Evolutionary conservation across 1,140 invertebrate genomes (phyloP).

Genomic region (Leptopilina boulardi): DNA sequence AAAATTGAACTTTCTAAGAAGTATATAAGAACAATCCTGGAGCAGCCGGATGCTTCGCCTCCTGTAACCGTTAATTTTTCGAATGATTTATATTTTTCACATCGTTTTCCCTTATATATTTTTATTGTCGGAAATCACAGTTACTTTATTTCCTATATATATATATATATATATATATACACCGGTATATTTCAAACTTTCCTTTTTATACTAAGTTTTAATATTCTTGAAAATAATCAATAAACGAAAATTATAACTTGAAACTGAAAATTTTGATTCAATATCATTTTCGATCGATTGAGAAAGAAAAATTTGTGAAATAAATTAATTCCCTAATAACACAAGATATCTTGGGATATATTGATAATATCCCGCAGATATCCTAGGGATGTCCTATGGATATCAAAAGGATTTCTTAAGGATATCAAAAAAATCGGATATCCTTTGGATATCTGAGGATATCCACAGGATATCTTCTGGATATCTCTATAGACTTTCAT

Average conservation of each 20-base stretch:
- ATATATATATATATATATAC: not conserved
- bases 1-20: constrained; percentile 10
- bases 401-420: too few relatives aligned
- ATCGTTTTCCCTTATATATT: not conserved
- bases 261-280: too few relatives aligned
- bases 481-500: too few relatives aligned
- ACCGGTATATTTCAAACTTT: not conserved
- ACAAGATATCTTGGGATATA: too few relatives aligned
- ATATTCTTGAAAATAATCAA: not conserved
- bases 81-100: constrained; percentile 5
- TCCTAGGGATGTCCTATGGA: too few relatives aligned
- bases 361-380: too few relatives aligned
- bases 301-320: too few relatives aligned
- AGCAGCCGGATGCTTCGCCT: not conserved
- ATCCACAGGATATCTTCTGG: too few relatives aligned
- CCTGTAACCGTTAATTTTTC: not conserved
- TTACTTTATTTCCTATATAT: constrained; percentile 10
- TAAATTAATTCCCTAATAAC: too few relatives aligned
- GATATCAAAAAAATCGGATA: too few relatives aligned
- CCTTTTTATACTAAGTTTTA: not conserved
- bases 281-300: too few relatives aligned
- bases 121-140: constrained; percentile 9
- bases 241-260: not conserved
- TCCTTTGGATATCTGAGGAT: too few relatives aligned
- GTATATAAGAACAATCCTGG: not conserved